Evolutionary conservation across 2,113 vertebrate species (phyloP).

Genomic region (Thymallus thymallus): DNA sequence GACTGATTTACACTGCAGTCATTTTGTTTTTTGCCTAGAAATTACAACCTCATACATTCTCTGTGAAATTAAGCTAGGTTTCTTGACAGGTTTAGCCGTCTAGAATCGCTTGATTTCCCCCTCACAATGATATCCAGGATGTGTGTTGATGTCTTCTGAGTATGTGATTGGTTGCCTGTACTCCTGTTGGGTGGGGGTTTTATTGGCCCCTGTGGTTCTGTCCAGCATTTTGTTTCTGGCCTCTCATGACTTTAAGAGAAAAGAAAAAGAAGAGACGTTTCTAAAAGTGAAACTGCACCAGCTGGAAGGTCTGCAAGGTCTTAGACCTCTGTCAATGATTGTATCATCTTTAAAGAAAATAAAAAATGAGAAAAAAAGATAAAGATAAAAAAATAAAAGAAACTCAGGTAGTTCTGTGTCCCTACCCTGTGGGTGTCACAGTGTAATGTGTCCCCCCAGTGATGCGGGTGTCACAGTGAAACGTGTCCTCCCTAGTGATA

Average conservation of each 20-base stretch:
- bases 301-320: conserved; percentile 74
- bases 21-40: conserved; percentile 10
- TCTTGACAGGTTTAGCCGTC: conserved; percentile 31
- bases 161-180: conserved; percentile 74
- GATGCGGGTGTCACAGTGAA: conserved; percentile 63
- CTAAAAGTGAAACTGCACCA: conserved; percentile 76
- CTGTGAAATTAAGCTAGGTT: conserved; percentile 16
- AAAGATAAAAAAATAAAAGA: conserved; percentile 53
- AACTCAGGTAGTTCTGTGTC: conserved; percentile 88
- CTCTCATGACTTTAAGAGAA: conserved; percentile 68
- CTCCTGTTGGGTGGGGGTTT: conserved; percentile 71
- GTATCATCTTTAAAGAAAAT: conserved; percentile 77
- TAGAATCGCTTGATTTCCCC: conserved; percentile 2
- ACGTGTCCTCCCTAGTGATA: conserved; percentile 72
- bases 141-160: conserved; percentile 39
- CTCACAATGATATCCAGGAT: conserved; percentile 25
- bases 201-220: conserved; percentile 26
- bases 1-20: conserved; percentile 10
- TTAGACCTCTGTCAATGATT: conserved; percentile 91
- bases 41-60: conserved; percentile 6
- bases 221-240: conserved; percentile 71
- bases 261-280: conserved; percentile 4
- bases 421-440: conserved; percentile 65
- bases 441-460: conserved; percentile 43
- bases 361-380: conserved; percentile 36